Conservation (phyloP, 2,113 vertebrate species). For the Nettapus auritus region DNA sequence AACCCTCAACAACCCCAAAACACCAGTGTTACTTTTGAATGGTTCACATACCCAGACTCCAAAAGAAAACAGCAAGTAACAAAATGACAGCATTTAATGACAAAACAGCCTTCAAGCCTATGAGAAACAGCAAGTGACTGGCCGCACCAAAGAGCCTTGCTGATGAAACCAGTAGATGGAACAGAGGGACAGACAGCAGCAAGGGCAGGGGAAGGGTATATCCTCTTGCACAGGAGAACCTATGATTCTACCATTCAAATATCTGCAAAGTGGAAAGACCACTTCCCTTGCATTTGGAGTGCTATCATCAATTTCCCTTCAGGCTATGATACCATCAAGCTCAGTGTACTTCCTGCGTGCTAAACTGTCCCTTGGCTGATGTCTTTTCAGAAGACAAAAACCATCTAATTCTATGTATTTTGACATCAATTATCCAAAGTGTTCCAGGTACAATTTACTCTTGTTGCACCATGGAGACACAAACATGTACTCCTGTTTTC, state of each 20-base stretch:
- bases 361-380: not conserved
- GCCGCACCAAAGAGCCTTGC: not conserved
- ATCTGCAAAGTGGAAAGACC: constrained; percentile 1
- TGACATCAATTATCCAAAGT: not conserved
- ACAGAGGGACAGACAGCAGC: not conserved
- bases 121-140: not conserved
- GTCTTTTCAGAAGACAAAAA: not conserved
- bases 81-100: not conserved
- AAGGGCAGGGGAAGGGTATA: not conserved
- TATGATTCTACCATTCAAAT: not conserved
- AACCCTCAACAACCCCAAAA: not conserved
- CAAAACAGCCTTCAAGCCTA: not conserved
- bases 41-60: not conserved
- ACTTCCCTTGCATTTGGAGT: not conserved
- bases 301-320: not conserved
- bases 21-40: not conserved
- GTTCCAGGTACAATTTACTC: not conserved
- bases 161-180: not conserved
- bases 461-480: not conserved
- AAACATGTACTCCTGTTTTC: not conserved
- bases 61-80: not conserved
- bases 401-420: not conserved
- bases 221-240: not conserved
- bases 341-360: not conserved
- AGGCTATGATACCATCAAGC: not conserved